Evolutionary conservation across 2,797 vertebrate species (phyloP).

Genomic region (Steatocranus sp.): DNA sequence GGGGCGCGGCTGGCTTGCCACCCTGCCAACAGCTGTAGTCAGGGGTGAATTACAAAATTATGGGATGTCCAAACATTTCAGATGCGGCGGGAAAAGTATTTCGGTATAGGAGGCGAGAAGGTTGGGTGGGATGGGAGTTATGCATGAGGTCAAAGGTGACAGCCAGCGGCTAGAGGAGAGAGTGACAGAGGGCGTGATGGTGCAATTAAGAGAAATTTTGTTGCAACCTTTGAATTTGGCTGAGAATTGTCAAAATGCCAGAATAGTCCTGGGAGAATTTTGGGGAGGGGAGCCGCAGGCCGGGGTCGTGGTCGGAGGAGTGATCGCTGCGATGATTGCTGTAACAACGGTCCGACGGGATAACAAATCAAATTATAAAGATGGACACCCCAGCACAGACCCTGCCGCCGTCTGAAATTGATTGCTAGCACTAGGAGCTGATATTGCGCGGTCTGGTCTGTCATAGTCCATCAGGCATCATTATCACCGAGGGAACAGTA

Average conservation of each 20-base stretch:
- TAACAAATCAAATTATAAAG: constrained; percentile 77
- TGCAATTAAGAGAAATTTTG: constrained; percentile 43
- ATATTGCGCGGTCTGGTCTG: constrained; percentile 60
- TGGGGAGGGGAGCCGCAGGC: background rate
- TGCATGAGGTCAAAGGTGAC: constrained; percentile 44
- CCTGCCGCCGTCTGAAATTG: constrained; percentile 57
- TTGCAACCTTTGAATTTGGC: constrained; percentile 19
- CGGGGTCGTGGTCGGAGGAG: constrained; percentile 33
- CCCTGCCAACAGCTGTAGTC: constrained; percentile 73
- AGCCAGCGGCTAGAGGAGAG: background rate
- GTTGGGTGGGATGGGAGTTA: constrained; percentile 6
- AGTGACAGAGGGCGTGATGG: background rate
- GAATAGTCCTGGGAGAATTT: constrained; percentile 8
- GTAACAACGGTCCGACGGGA: constrained; percentile 67
- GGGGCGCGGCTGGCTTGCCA: constrained; percentile 61
- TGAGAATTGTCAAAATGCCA: constrained; percentile 17
- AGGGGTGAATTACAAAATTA: constrained; percentile 70
- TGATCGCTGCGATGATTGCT: constrained; percentile 64
- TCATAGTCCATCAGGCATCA: constrained; percentile 70
- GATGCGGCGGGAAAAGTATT: constrained; percentile 41
- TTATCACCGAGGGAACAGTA: constrained; percentile 65
- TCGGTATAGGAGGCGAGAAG: background rate
- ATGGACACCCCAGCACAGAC: constrained; percentile 58
- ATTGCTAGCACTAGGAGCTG: constrained; percentile 64
- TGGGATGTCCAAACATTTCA: constrained; percentile 69